Evolutionary conservation across 1,140 invertebrate species (phyloP).

Genomic region (Cheumatopsyche charites): DNA sequence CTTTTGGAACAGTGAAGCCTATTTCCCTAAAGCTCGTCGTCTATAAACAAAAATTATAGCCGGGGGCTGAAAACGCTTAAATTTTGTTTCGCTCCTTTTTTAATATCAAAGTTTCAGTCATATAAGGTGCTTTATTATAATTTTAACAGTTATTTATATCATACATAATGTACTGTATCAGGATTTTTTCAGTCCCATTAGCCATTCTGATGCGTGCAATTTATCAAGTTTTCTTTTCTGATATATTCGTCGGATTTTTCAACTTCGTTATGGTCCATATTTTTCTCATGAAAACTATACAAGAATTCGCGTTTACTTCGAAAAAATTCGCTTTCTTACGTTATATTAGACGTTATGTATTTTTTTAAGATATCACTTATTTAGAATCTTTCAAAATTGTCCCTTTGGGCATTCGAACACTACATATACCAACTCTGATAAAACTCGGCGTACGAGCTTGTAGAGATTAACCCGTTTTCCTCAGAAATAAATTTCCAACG

Average conservation of each 20-base stretch:
- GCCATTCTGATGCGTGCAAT: too few relatives aligned
- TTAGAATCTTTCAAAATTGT: neutral
- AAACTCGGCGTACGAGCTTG: slow-evolving; percentile 12
- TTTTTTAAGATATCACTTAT: too few relatives aligned
- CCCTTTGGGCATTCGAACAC: neutral
- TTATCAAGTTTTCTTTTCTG: neutral
- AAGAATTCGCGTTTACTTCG: too few relatives aligned
- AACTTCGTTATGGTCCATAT: too few relatives aligned
- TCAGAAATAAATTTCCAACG: slow-evolving; percentile 29
- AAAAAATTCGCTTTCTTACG: too few relatives aligned
- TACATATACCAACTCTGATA: neutral
- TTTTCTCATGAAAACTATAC: too few relatives aligned
- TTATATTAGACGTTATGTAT: too few relatives aligned
- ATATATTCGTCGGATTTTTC: neutral
- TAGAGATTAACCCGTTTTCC: slow-evolving; percentile 7
- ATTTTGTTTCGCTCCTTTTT: slow-evolving; percentile 15
- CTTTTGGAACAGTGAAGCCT: slow-evolving; percentile 14
- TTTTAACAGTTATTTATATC: neutral
- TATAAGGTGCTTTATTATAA: neutral
- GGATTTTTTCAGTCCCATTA: too few relatives aligned
- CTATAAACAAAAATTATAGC: slow-evolving; percentile 36
- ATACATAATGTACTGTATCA: neutral
- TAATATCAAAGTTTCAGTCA: neutral
- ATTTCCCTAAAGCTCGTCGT: slow-evolving; percentile 26
- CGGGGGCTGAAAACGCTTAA: neutral